phyloP scores from a whole-genome alignment of 2,888 invertebrate species.

The Stegana nigrithorax region DNA sequence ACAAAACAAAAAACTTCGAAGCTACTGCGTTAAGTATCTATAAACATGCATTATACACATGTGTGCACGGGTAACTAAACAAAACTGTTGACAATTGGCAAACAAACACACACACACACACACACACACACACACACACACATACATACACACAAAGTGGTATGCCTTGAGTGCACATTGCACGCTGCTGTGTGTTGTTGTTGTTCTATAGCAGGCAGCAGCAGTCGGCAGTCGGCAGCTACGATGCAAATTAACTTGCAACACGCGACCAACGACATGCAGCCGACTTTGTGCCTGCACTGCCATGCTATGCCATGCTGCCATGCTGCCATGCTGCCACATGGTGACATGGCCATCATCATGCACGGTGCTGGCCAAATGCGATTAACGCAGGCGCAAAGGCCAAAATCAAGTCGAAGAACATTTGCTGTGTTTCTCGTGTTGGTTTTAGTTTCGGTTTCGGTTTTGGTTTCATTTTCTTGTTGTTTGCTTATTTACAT shows the following conservation, averaged over 20 bases:
- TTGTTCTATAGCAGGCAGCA: background rate
- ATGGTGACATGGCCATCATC: too few relatives aligned
- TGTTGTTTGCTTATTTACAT: background rate
- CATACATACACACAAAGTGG: constrained; percentile 4
- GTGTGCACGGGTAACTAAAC: background rate
- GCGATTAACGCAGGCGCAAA: constrained; percentile 18
- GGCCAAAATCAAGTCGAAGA: constrained; percentile 31
- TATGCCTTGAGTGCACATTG: constrained; percentile 3
- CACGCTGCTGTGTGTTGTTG: background rate
- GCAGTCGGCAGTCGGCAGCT: background rate
- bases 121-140: too few relatives aligned
- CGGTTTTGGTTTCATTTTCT: too few relatives aligned
- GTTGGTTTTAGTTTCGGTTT: too few relatives aligned
- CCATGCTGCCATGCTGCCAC: constrained; percentile 22
- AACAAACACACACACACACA: too few relatives aligned
- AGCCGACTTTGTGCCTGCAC: too few relatives aligned
- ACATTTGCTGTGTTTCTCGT: too few relatives aligned
- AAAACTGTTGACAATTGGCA: background rate
- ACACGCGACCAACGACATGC: constrained; percentile 33
- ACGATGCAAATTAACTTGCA: constrained; percentile 15
- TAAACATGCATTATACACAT: background rate
- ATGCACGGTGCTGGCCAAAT: too few relatives aligned
- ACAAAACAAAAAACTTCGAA: constrained; percentile 5
- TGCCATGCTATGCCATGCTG: too few relatives aligned
- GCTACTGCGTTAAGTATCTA: background rate